Evolutionary conservation across 2,113 vertebrate species (phyloP).

Genomic region (Andinoacara biseriatus): DNA sequence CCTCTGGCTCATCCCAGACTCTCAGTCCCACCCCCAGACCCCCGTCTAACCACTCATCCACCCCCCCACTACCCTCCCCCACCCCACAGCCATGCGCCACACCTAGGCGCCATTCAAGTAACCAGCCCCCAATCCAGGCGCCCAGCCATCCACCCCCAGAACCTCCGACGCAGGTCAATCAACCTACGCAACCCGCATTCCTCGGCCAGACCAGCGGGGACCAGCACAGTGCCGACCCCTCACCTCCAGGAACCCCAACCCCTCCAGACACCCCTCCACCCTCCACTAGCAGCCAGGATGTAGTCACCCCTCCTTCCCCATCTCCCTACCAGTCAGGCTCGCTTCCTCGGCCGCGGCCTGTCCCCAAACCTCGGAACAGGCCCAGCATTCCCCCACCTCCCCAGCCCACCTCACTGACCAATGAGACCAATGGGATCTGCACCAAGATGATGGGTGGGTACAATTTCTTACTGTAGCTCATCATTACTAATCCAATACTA

Average conservation of each 20-base stretch:
- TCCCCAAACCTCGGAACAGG: constrained; percentile 92
- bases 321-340: constrained; percentile 82
- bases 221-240: constrained; percentile 78
- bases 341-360: constrained; percentile 86
- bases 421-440: constrained; percentile 62
- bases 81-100: constrained; percentile 77
- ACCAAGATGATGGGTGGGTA: constrained; percentile 88
- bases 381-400: constrained; percentile 92
- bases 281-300: constrained; percentile 67
- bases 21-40: constrained; percentile 84
- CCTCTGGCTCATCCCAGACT: constrained; percentile 76
- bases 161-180: constrained; percentile 84
- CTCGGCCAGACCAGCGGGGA: constrained; percentile 68
- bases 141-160: constrained; percentile 94
- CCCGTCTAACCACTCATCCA: constrained; percentile 75
- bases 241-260: constrained; percentile 87
- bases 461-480: not conserved
- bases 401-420: constrained; percentile 79
- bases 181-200: constrained; percentile 66
- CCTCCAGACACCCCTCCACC: constrained; percentile 90
- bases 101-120: constrained; percentile 87
- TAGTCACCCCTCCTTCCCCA: constrained; percentile 46
- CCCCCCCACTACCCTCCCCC: constrained; percentile 71
- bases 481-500: constrained; percentile 6
- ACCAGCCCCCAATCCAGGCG: constrained; percentile 88